Percentiles rank a stretch among this genome's conserved stretches.
These are phyloP conservation scores for Diarsia mendica DNA, from an alignment of 2,888 invertebrate species.

Conservation along the genomic window DNA sequence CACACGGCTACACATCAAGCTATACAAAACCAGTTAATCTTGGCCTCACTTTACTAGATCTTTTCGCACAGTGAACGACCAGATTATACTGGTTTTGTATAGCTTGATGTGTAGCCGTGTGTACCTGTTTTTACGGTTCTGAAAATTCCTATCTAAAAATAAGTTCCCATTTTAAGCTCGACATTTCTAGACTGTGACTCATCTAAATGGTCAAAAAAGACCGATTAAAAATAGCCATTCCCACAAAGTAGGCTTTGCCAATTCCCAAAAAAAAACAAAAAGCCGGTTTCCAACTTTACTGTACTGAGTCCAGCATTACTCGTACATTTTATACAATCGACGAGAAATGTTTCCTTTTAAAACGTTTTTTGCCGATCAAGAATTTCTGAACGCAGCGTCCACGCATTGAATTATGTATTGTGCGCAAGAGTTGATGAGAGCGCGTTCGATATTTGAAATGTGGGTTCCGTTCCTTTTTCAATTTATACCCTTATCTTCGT, in stretches of 20 bases:
- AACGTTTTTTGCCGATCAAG: constrained; percentile 64
- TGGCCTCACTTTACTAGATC: too few species aligned
- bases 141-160: background rate
- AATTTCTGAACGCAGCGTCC: constrained; percentile 62
- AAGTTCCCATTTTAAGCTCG: background rate
- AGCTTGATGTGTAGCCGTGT: too few species aligned
- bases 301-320: constrained; percentile 59
- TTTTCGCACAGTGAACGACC: too few species aligned
- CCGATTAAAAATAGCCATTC: constrained; percentile 34
- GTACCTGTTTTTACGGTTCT: background rate
- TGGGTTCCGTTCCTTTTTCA: constrained; percentile 58
- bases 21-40: too few species aligned
- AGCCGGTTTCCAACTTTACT: constrained; percentile 42
- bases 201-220: background rate
- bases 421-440: constrained; percentile 60
- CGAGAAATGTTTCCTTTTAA: constrained; percentile 63
- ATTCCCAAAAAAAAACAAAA: constrained; percentile 25
- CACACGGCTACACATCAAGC: too few species aligned
- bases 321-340: constrained; percentile 64
- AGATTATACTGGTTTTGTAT: too few species aligned
- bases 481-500: constrained; percentile 36
- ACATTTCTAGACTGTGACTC: constrained; percentile 9
- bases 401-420: constrained; percentile 69
- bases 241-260: constrained; percentile 47
- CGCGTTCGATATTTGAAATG: constrained; percentile 55